Conservation (phyloP, 1,140 invertebrate genomes). For the Habropoda laboriosa region DNA sequence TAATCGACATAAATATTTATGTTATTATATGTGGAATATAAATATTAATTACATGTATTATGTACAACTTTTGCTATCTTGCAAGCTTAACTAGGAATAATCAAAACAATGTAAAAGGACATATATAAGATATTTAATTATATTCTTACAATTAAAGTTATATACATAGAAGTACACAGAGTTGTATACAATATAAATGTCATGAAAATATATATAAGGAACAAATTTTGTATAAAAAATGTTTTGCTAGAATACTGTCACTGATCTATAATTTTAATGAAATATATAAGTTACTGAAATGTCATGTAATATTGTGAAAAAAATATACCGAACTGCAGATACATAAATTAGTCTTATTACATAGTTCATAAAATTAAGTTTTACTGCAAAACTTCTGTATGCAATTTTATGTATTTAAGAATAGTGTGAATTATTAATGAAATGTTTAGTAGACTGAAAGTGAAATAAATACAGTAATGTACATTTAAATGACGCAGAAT, state of each 20-base stretch:
- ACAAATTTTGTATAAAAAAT: slow-evolving; percentile 34
- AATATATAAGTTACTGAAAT: slow-evolving; percentile 2
- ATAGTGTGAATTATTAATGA: background rate
- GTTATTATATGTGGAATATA: background rate
- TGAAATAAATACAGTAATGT: too few relatives aligned
- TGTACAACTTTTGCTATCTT: background rate
- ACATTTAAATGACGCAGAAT: too few relatives aligned
- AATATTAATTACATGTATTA: slow-evolving; percentile 1
- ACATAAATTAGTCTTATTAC: slow-evolving; percentile 7
- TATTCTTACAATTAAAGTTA: slow-evolving; percentile 53
- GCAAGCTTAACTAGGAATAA: slow-evolving; percentile 5
- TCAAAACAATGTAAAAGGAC: slow-evolving; percentile 8
- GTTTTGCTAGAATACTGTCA: slow-evolving; percentile 19
- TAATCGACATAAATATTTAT: background rate
- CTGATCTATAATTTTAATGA: slow-evolving; percentile 6
- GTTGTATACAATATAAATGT: slow-evolving; percentile 44
- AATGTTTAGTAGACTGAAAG: background rate
- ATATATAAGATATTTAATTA: slow-evolving; percentile 29
- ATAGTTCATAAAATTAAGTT: background rate
- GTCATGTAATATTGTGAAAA: background rate
- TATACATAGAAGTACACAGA: slow-evolving; percentile 48
- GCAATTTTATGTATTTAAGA: slow-evolving; percentile 4
- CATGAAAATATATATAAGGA: slow-evolving; percentile 42
- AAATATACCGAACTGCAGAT: background rate
- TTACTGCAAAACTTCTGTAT: background rate